Percentiles rank a stretch among this genome's conserved stretches.
phyloP scores from a whole-genome alignment of 2,113 vertebrate genomes.

The Apistogramma diplotaenia region DNA sequence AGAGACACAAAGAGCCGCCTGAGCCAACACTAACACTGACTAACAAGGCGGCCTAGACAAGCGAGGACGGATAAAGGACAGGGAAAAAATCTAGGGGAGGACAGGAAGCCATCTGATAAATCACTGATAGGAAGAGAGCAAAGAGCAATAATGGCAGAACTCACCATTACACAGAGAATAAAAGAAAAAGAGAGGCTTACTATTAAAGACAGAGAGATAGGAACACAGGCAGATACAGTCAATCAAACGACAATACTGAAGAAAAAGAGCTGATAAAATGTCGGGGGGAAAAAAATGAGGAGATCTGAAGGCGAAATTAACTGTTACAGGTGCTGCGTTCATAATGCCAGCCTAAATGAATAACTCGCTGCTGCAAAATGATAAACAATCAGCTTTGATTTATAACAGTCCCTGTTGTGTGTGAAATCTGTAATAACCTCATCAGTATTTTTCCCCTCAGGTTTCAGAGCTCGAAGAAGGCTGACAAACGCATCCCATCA shows the following conservation, averaged over 20 bases:
- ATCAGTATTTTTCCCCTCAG: constrained; percentile 33
- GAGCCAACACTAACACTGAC: constrained; percentile 23
- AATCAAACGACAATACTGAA: constrained; percentile 4
- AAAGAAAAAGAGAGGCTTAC: not conserved
- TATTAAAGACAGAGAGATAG: constrained; percentile 22
- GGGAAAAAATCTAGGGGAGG: not conserved
- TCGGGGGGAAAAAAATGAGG: not conserved
- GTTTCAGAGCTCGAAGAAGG: constrained; percentile 28
- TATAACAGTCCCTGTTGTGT: constrained; percentile 4
- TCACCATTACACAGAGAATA: not conserved
- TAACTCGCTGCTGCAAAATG: not conserved
- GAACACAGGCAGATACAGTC: constrained; percentile 14
- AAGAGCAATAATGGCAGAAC: constrained; percentile 21
- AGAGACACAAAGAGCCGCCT: constrained; percentile 10
- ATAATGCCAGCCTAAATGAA: not conserved
- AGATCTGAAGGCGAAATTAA: not conserved
- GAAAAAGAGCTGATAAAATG: not conserved
- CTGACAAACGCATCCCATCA: constrained; percentile 49
- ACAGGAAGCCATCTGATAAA: constrained; percentile 39
- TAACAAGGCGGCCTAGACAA: constrained; percentile 29
- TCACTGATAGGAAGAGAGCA: constrained; percentile 18
- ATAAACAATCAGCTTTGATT: constrained; percentile 44
- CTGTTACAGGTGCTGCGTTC: not conserved
- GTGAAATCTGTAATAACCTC: constrained; percentile 47
- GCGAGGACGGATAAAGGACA: constrained; percentile 3